Evolutionary conservation across 2,888 invertebrate genomes (phyloP).

Genomic region (Acanthoscelides obtectus): DNA sequence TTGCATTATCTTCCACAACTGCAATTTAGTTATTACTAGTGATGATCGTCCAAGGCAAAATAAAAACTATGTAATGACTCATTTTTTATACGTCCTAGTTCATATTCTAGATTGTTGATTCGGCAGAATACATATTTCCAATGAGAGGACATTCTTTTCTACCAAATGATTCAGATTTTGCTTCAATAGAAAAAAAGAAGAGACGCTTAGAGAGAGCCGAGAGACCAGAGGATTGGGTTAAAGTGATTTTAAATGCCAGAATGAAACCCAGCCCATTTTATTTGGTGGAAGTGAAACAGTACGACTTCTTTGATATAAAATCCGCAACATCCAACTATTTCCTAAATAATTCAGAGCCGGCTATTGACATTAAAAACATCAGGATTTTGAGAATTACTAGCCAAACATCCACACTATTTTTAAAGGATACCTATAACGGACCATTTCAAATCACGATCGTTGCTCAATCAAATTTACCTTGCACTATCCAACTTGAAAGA

Average conservation of each 20-base stretch:
- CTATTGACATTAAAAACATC: conserved; percentile 27
- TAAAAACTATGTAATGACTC: conserved; percentile 20
- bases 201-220: conserved; percentile 12
- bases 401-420: conserved; percentile 9
- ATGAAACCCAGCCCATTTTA: conserved; percentile 13
- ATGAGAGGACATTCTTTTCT: conserved; percentile 8
- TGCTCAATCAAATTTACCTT: too few species aligned
- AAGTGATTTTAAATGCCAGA: conserved; percentile 12
- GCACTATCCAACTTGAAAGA: too few species aligned
- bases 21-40: conserved; percentile 12
- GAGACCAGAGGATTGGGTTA: conserved; percentile 13
- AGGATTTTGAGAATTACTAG: conserved; percentile 13
- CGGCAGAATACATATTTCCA: conserved; percentile 7
- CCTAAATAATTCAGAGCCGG: conserved; percentile 12
- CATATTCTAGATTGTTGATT: conserved; percentile 9
- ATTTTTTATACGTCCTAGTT: conserved; percentile 12
- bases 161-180: conserved; percentile 2
- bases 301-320: too few species aligned
- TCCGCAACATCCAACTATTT: too few species aligned
- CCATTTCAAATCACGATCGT: too few species aligned
- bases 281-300: conserved; percentile 14
- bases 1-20: conserved; percentile 11
- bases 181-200: conserved; percentile 6
- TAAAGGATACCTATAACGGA: conserved; percentile 2
- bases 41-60: conserved; percentile 19